Evolutionary conservation across 2,797 vertebrate species (phyloP).

Genomic region (Pelobates cultripes): DNA sequence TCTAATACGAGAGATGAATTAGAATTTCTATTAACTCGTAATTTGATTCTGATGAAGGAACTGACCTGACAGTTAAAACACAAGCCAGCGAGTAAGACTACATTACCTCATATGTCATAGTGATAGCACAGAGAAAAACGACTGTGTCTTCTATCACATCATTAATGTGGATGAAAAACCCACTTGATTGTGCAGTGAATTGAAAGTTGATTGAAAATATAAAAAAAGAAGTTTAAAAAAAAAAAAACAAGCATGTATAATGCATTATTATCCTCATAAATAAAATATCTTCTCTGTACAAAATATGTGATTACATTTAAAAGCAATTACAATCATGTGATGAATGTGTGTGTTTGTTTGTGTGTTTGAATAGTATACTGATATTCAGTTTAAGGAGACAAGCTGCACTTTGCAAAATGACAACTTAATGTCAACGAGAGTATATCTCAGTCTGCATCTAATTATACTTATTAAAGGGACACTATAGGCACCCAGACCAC

Average conservation of each 20-base stretch:
- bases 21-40: slow-evolving; percentile 46
- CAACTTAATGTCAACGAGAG: too few species aligned
- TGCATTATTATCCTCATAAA: background rate
- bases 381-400: too few species aligned
- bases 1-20: slow-evolving; percentile 52
- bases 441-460: too few species aligned
- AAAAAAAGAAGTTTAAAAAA: background rate
- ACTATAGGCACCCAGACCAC: too few species aligned
- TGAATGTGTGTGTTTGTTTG: too few species aligned
- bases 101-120: slow-evolving; percentile 65
- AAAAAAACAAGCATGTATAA: background rate
- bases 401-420: too few species aligned
- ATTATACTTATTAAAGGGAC: too few species aligned
- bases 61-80: slow-evolving; percentile 53
- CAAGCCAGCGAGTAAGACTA: slow-evolving; percentile 51
- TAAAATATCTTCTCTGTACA: background rate
- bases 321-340: too few species aligned
- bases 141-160: slow-evolving; percentile 19
- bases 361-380: too few species aligned
- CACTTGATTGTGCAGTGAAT: slow-evolving; percentile 7
- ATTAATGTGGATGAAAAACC: slow-evolving; percentile 25
- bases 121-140: background rate
- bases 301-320: too few species aligned
- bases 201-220: slow-evolving; percentile 3
- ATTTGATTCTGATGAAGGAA: slow-evolving; percentile 30